A percentile compares a stretch with the other conserved stretches of the same genome.
phyloP scores from a whole-genome alignment of 2,888 invertebrate species.

The Drosophila meridionalis region DNA sequence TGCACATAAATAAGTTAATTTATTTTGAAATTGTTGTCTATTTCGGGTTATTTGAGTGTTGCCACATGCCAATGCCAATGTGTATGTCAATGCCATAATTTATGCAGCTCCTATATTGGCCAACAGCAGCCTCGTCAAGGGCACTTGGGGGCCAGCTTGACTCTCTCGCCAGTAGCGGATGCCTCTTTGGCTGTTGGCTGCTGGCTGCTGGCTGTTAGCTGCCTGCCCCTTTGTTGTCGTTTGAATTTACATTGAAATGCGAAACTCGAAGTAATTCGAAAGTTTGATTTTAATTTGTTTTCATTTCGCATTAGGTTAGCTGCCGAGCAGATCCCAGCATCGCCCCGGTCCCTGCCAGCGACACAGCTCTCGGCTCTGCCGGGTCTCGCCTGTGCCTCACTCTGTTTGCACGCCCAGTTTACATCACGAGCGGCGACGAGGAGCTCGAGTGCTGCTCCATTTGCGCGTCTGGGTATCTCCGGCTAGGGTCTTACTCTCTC shows the following conservation, averaged over 20 bases:
- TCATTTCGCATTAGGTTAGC: slow-evolving; percentile 82
- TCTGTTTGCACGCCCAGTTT: slow-evolving; percentile 79
- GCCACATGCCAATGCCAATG: slow-evolving; percentile 30
- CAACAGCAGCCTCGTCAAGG: slow-evolving; percentile 30
- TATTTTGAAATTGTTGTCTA: slow-evolving; percentile 14
- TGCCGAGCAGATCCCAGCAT: slow-evolving; percentile 36
- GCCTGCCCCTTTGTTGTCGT: slow-evolving; percentile 65
- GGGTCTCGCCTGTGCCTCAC: slow-evolving; percentile 21
- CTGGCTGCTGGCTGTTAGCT: background rate
- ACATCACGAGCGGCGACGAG: slow-evolving; percentile 72
- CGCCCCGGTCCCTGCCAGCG: slow-evolving; percentile 1
- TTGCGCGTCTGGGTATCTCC: slow-evolving; percentile 52
- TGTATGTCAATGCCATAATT: slow-evolving; percentile 53
- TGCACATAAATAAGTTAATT: background rate
- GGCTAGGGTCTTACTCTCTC: slow-evolving; percentile 4
- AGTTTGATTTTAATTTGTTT: slow-evolving; percentile 83
- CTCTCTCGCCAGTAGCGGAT: background rate
- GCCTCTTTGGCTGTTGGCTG: background rate
- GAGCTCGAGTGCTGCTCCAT: slow-evolving; percentile 65
- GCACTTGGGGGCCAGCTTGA: slow-evolving; percentile 14
- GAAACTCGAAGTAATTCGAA: slow-evolving; percentile 82
- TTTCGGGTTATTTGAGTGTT: slow-evolving; percentile 26
- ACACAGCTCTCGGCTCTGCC: background rate
- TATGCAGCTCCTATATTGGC: slow-evolving; percentile 59
- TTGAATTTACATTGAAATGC: slow-evolving; percentile 81